Conservation (phyloP, 2,888 invertebrate species). For the Iselma pallidipennis region DNA sequence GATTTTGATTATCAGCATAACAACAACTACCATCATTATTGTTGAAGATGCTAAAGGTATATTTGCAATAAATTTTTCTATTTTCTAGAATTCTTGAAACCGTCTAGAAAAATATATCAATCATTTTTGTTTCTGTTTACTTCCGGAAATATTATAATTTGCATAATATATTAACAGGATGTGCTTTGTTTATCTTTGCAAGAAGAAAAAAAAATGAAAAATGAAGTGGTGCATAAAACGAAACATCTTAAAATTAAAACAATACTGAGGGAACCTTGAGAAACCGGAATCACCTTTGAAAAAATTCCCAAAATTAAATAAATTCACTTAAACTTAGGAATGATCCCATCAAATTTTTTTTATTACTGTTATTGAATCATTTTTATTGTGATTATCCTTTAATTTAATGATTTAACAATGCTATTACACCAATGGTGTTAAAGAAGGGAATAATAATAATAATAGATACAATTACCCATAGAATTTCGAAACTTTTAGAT, state of each 20-base stretch:
- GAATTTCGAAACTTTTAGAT: constrained; percentile 9
- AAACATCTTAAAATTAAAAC: neutral
- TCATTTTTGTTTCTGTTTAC: too few relatives aligned
- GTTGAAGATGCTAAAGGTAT: constrained; percentile 50
- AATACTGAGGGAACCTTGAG: constrained; percentile 6
- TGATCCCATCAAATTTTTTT: too few relatives aligned
- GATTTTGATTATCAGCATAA: constrained; percentile 9
- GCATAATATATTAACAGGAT: constrained; percentile 12
- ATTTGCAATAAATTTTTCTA: too few relatives aligned
- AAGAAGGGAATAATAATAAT: neutral
- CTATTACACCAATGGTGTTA: neutral
- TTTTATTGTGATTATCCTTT: too few relatives aligned
- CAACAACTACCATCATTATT: constrained; percentile 39
- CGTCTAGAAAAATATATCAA: too few relatives aligned
- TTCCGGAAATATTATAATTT: constrained; percentile 13
- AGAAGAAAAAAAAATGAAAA: neutral
- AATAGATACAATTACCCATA: neutral
- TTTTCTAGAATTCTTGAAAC: too few relatives aligned
- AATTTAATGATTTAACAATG: constrained; percentile 1
- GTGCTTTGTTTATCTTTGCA: neutral
- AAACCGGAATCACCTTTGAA: neutral
- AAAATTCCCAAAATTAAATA: too few relatives aligned
- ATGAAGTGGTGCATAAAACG: constrained; percentile 10
- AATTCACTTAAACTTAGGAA: too few relatives aligned
- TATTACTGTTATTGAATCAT: too few relatives aligned